Conservation (phyloP, 2,797 vertebrate genomes). For the Typhlichthys subterraneus region DNA sequence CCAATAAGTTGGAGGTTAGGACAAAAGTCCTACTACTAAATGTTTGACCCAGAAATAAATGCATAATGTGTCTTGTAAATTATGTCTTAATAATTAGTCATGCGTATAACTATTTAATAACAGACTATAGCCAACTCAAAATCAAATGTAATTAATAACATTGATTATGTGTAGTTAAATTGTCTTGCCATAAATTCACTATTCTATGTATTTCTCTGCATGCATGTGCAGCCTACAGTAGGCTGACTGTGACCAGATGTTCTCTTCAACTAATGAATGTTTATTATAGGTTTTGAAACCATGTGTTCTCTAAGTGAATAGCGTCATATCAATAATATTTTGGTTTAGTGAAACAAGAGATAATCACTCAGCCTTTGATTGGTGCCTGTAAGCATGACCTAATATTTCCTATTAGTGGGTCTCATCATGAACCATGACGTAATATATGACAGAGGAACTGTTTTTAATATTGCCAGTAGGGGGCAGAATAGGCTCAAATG, state of each 20-base stretch:
- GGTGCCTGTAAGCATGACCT: conserved; percentile 66
- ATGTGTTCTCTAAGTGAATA: conserved; percentile 25
- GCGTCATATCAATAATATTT: conserved; percentile 34
- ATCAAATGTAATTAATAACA: conserved; percentile 47
- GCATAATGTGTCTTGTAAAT: too few relatives aligned
- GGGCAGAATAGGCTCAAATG: conserved; percentile 48
- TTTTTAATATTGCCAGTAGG: conserved; percentile 43
- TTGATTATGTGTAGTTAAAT: conserved; percentile 1
- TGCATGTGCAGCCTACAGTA: conserved; percentile 5
- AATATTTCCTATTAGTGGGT: conserved; percentile 63
- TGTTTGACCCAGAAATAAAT: too few relatives aligned
- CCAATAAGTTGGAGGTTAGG: too few relatives aligned
- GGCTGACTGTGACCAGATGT: conserved; percentile 5
- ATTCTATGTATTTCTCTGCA: conserved; percentile 30
- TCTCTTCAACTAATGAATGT: conserved; percentile 37
- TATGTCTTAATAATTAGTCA: background rate
- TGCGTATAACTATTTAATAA: background rate
- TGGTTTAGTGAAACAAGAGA: conserved; percentile 49
- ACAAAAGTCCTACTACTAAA: too few relatives aligned
- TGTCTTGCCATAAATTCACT: conserved; percentile 10
- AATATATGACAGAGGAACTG: conserved; percentile 40
- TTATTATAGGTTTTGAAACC: conserved; percentile 35
- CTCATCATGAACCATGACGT: conserved; percentile 69
- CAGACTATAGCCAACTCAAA: background rate
- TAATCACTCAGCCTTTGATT: conserved; percentile 49